phyloP scores from a whole-genome alignment of 2,888 invertebrate genomes.

The Sinelater perroti region DNA sequence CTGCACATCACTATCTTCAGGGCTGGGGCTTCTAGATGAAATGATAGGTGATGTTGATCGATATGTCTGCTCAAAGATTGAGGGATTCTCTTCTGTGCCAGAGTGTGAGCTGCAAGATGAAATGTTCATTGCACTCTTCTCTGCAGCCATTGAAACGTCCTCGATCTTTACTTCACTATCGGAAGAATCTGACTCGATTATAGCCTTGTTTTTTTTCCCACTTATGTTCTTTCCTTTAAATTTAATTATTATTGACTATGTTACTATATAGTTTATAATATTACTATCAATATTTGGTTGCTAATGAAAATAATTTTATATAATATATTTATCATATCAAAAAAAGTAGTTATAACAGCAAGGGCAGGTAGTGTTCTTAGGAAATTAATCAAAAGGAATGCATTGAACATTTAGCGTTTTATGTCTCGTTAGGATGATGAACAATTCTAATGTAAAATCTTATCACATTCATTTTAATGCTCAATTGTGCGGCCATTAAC shows the following conservation, averaged over 20 bases:
- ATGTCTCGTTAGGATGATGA: too few relatives aligned
- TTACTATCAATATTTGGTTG: too few relatives aligned
- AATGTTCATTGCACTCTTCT: not conserved
- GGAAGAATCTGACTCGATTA: slow-evolving; percentile 6
- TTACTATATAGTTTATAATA: too few relatives aligned
- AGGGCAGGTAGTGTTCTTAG: too few relatives aligned
- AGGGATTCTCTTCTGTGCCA: not conserved
- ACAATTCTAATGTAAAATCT: too few relatives aligned
- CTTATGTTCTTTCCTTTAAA: not conserved
- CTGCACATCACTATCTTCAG: slow-evolving; percentile 55
- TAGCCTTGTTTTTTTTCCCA: not conserved
- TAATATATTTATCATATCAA: not conserved
- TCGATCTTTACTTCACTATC: not conserved
- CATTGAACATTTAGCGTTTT: too few relatives aligned
- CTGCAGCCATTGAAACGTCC: not conserved
- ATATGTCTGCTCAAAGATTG: not conserved
- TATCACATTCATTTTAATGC: too few relatives aligned
- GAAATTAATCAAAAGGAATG: too few relatives aligned
- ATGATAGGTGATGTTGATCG: not conserved
- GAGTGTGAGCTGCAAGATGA: not conserved
- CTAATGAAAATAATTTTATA: too few relatives aligned
- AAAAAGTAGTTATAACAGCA: not conserved
- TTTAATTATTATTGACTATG: too few relatives aligned
- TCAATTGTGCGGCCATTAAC: too few relatives aligned
- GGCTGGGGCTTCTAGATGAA: slow-evolving; percentile 16